phyloP scores from a whole-genome alignment of 2,113 vertebrate species.

The Rallus limicola region DNA sequence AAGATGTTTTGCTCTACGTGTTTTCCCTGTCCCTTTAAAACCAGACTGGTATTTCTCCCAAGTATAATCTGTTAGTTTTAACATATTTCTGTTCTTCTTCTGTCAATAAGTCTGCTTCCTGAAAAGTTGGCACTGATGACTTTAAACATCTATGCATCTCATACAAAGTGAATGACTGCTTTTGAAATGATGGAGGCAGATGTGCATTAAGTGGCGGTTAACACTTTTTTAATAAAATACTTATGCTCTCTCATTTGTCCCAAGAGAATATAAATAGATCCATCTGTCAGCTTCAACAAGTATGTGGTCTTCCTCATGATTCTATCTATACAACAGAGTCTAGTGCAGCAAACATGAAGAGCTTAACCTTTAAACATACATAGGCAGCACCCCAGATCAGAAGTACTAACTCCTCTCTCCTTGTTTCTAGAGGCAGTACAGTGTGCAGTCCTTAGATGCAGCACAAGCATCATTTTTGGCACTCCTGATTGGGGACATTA shows the following conservation, averaged over 20 bases:
- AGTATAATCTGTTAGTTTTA: constrained; percentile 3
- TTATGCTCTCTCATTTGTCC: constrained; percentile 28
- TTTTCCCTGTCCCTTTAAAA: constrained; percentile 24
- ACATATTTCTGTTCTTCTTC: constrained; percentile 28
- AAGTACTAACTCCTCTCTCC: not conserved
- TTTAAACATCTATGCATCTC: not conserved
- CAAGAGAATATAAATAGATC: not conserved
- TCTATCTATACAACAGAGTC: not conserved
- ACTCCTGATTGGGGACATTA: not conserved
- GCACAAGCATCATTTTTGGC: not conserved
- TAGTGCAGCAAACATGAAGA: not conserved
- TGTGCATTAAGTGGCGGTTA: constrained; percentile 35
- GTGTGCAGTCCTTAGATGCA: not conserved
- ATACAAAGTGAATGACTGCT: not conserved
- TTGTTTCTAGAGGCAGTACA: not conserved
- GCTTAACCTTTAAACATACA: not conserved
- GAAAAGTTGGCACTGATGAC: constrained; percentile 24
- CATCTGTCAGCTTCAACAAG: not conserved
- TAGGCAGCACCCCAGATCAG: not conserved
- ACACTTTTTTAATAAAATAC: constrained; percentile 14
- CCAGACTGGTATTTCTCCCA: constrained; percentile 23
- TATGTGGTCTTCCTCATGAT: not conserved
- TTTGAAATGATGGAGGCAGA: constrained; percentile 25
- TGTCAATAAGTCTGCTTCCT: constrained; percentile 41
- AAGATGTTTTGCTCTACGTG: not conserved